Evolutionary conservation across 2,888 invertebrate species (phyloP).

Genomic region (Orthosia gracilis): DNA sequence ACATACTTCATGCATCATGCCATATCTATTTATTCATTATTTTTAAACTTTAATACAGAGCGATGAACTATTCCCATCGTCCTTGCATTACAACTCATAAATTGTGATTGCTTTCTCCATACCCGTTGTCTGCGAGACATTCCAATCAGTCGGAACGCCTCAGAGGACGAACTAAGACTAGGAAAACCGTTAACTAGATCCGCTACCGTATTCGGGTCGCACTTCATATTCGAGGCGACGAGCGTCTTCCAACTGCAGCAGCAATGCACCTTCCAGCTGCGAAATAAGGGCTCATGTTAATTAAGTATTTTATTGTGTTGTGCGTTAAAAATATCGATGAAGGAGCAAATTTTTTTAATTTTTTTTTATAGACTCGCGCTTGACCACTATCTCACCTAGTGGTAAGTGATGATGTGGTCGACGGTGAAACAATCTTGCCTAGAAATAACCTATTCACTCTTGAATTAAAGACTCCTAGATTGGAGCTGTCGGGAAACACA

Average conservation of each 20-base stretch:
- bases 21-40: not conserved
- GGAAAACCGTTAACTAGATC: slow-evolving; percentile 77
- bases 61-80: slow-evolving; percentile 60
- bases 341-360: too few relatives aligned
- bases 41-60: slow-evolving; percentile 8
- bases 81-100: slow-evolving; percentile 73
- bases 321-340: not conserved
- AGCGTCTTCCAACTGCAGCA: slow-evolving; percentile 57
- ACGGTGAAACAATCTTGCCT: too few relatives aligned
- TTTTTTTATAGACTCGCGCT: too few relatives aligned
- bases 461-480: too few relatives aligned
- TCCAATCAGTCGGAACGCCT: slow-evolving; percentile 78
- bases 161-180: slow-evolving; percentile 72
- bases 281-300: slow-evolving; percentile 58
- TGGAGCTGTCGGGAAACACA: too few relatives aligned
- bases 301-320: slow-evolving; percentile 22
- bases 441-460: too few relatives aligned
- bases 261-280: slow-evolving; percentile 56
- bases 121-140: slow-evolving; percentile 78
- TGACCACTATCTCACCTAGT: too few relatives aligned
- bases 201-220: slow-evolving; percentile 69
- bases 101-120: slow-evolving; percentile 82
- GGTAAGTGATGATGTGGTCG: too few relatives aligned
- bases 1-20: not conserved
- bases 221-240: slow-evolving; percentile 69